Evolutionary conservation across 1,140 invertebrate genomes (phyloP).

Genomic region (Diabrotica virgifera): DNA sequence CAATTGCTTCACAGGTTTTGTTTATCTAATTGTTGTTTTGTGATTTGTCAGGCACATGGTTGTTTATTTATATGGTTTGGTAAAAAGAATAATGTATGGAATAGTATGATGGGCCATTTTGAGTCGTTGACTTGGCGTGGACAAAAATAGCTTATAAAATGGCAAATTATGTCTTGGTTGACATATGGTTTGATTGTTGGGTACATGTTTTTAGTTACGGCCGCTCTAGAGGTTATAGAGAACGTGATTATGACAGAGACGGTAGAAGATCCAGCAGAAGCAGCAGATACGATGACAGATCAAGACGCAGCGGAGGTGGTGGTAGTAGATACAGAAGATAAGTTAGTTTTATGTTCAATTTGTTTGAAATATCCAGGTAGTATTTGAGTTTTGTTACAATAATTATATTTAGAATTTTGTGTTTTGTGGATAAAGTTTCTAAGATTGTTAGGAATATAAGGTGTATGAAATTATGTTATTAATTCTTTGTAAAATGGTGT

Average conservation of each 20-base stretch:
- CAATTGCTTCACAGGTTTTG: slow-evolving; percentile 10
- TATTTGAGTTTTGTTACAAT: neutral
- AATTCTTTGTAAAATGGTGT: too few relatives aligned
- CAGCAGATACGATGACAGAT: slow-evolving; percentile 40
- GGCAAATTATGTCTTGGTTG: slow-evolving; percentile 18
- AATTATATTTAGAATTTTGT: neutral
- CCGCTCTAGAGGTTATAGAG: slow-evolving; percentile 41
- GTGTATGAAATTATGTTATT: too few relatives aligned
- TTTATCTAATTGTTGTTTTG: slow-evolving; percentile 46
- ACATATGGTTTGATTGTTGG: slow-evolving; percentile 30
- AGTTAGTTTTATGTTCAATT: neutral
- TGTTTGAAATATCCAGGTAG: neutral
- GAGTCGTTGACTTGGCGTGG: slow-evolving; percentile 32
- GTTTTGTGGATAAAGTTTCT: too few relatives aligned
- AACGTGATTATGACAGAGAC: slow-evolving; percentile 39
- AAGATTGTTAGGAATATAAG: too few relatives aligned
- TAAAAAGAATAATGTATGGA: slow-evolving; percentile 38
- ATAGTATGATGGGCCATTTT: slow-evolving; percentile 32
- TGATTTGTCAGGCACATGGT: slow-evolving; percentile 51
- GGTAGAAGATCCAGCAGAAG: slow-evolving; percentile 37
- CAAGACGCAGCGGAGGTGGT: slow-evolving; percentile 33
- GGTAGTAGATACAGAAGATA: slow-evolving; percentile 37
- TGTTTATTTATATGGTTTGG: slow-evolving; percentile 50
- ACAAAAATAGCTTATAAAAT: slow-evolving; percentile 22
- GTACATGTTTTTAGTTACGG: slow-evolving; percentile 48